Conservation (phyloP, 2,888 invertebrate genomes). For the Watsonalla binaria region DNA sequence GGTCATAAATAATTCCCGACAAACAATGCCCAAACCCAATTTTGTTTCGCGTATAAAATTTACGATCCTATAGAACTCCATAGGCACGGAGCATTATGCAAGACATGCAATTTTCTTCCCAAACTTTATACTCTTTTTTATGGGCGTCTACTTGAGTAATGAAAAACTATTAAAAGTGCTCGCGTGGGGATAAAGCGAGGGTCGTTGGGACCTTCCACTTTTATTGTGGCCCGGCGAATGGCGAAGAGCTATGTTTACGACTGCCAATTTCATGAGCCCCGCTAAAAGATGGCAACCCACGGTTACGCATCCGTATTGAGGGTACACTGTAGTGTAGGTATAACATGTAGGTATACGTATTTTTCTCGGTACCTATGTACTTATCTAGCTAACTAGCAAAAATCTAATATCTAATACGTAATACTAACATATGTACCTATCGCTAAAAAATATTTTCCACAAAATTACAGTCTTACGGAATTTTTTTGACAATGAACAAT, state of each 20-base stretch:
- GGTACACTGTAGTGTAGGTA: conserved; percentile 15
- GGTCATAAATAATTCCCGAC: conserved; percentile 47
- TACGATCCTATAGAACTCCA: conserved; percentile 42
- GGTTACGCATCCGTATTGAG: conserved; percentile 27
- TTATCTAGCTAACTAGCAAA: too few species aligned
- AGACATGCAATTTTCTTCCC: conserved; percentile 71
- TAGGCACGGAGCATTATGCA: conserved; percentile 62
- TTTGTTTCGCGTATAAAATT: conserved; percentile 51
- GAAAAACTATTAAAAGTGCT: conserved; percentile 73
- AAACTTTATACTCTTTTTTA: conserved; percentile 67
- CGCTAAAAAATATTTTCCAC: too few species aligned
- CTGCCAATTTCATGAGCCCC: conserved; percentile 62
- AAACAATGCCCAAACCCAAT: conserved; percentile 56
- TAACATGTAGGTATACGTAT: background rate
- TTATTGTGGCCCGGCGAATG: conserved; percentile 64
- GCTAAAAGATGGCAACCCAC: conserved; percentile 59
- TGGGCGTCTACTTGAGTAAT: conserved; percentile 74
- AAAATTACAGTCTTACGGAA: too few species aligned
- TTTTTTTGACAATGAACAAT: too few species aligned
- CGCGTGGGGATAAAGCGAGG: conserved; percentile 66
- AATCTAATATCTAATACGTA: too few species aligned
- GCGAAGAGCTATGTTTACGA: conserved; percentile 58
- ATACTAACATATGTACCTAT: too few species aligned
- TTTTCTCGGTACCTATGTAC: background rate
- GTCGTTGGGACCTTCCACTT: conserved; percentile 66